Base-by-base conservation (phyloP, 2,888 invertebrate species). In the Noctua comes region DNA sequence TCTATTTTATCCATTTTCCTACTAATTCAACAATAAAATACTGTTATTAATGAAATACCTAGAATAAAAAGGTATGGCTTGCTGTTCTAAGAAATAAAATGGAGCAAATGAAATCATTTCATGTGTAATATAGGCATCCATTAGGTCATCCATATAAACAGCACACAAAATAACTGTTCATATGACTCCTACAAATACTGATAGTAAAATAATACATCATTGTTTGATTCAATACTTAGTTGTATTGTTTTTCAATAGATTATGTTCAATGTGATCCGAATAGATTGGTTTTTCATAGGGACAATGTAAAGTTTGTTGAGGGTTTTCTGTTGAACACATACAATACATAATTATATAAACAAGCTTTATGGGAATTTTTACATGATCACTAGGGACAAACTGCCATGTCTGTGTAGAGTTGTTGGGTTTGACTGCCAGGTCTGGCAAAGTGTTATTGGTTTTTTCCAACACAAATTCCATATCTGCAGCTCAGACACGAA, bases 61-160 rank as follows among this genome's bases (percentile, higher is more conserved):
- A 43, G 76, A 46, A 71, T 48, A 40, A 36, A 10, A 18, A 43
- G n/a, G 66, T 16, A 46, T 7, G 5, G 27, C 5, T 1, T 57
- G 13, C 16, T 21, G 21, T 78, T 77, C 82, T 31, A n/a, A 62
- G 86, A 86, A 85, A 77, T 80, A 70, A 76, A 76, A 66, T 80
- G 65, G 48, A 40, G 46, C 68, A 69, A 16, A 51, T 73, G 62
- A 54, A 76, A 68, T 73, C 73, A 84, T 46, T 36, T n/a, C 2
- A 73, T 83, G 71, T 71, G 70, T 76, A 69, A 80, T 68, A 66
- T 43, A 43, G 21, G 40, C n/a, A 18, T 18, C 4, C 51, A 65
- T 83, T 86, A 86, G 73, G 59, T 84, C 84, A 84, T 83, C 73
- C 21, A 18, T 76, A 57, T 43, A 46, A 36, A 54, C 40, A 59